These are phyloP conservation scores for Platerodrilus igneus DNA, from an alignment of 2,888 invertebrate species.

Conservation along the genomic window DNA sequence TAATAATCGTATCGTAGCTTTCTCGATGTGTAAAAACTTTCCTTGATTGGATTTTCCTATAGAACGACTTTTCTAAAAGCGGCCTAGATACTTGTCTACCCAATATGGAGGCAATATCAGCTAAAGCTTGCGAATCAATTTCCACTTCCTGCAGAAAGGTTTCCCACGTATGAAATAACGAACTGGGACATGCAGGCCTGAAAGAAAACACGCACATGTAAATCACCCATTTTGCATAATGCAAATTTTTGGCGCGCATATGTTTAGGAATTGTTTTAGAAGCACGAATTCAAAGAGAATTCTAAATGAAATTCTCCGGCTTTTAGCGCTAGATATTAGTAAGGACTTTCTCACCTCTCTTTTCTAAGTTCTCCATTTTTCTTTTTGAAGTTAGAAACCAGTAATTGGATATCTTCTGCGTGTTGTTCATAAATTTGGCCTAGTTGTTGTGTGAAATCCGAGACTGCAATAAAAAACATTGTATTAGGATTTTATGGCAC, in stretches of 20 bases:
- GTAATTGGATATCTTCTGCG: constrained; percentile 77
- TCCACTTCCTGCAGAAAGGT: constrained; percentile 85
- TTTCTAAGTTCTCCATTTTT: constrained; percentile 80
- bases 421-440: constrained; percentile 86
- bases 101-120: constrained; percentile 77
- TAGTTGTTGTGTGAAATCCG: constrained; percentile 86
- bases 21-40: constrained; percentile 88
- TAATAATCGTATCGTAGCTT: constrained; percentile 81
- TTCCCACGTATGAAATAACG: constrained; percentile 88
- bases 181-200: constrained; percentile 75
- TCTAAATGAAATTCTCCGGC: too few species aligned
- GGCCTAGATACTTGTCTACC: constrained; percentile 75
- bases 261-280: too few species aligned
- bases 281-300: too few species aligned
- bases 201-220: constrained; percentile 22
- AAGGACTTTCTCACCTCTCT: constrained; percentile 62
- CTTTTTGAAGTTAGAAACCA: constrained; percentile 82
- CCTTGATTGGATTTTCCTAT: constrained; percentile 84
- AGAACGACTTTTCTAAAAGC: constrained; percentile 80
- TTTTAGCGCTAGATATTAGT: too few species aligned
- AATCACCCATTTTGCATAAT: constrained; percentile 8
- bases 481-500: too few species aligned
- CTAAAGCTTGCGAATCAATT: constrained; percentile 80
- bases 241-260: too few species aligned
- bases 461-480: constrained; percentile 65